These are phyloP conservation scores for Drosophila emarginata DNA, from an alignment of 2,888 invertebrate genomes.

Conservation along the genomic window DNA sequence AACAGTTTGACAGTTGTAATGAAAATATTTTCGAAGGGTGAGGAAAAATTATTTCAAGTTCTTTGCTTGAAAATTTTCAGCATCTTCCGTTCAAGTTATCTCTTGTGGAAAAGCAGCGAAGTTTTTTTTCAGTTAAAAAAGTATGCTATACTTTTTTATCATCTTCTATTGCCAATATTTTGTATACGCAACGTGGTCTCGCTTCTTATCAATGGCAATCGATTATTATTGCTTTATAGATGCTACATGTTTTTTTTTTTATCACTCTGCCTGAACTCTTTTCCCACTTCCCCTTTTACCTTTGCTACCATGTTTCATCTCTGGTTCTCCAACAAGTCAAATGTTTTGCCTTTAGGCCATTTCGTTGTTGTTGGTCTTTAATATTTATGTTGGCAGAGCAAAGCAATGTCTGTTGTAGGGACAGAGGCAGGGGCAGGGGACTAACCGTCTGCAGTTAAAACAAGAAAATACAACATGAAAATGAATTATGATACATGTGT, in stretches of 20 bases:
- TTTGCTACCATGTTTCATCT: neutral
- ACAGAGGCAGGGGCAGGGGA: slow-evolving; percentile 23
- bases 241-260: slow-evolving; percentile 36
- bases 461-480: slow-evolving; percentile 71
- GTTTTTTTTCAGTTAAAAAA: neutral
- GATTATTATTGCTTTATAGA: slow-evolving; percentile 45
- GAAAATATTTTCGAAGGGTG: neutral
- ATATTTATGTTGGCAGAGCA: slow-evolving; percentile 69
- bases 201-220: slow-evolving; percentile 47
- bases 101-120: neutral
- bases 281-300: neutral
- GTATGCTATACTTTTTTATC: slow-evolving; percentile 26
- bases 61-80: neutral
- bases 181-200: slow-evolving; percentile 42
- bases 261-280: neutral
- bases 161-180: slow-evolving; percentile 27
- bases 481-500: slow-evolving; percentile 81
- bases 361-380: slow-evolving; percentile 39
- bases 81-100: neutral
- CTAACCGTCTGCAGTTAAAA: slow-evolving; percentile 53
- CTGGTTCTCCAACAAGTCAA: slow-evolving; percentile 44
- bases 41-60: neutral
- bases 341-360: slow-evolving; percentile 36
- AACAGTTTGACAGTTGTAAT: too few species aligned
- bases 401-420: slow-evolving; percentile 49